Percentiles rank a stretch among this genome's conserved stretches.
phyloP scores from a whole-genome alignment of 2,888 invertebrate genomes.

The Lycia hirtaria region DNA sequence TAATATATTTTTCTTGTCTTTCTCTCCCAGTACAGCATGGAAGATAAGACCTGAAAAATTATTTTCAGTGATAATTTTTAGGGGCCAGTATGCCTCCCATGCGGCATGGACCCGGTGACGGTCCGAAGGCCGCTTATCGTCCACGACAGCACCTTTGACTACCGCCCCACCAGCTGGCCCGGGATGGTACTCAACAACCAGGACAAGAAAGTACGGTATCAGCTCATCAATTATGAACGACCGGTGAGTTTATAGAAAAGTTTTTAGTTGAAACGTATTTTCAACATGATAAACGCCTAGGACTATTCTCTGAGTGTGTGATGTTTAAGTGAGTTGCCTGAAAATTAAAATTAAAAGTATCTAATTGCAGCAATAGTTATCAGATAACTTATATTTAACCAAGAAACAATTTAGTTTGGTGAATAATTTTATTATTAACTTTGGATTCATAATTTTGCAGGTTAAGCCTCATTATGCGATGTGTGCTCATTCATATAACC shows the following conservation, averaged over 20 bases:
- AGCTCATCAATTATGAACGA: constrained; percentile 72
- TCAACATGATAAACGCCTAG: too few relatives aligned
- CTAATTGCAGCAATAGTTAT: too few relatives aligned
- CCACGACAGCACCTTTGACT: constrained; percentile 77
- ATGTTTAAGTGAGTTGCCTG: too few relatives aligned
- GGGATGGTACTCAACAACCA: constrained; percentile 76
- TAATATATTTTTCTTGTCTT: too few relatives aligned
- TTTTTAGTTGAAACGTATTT: too few relatives aligned
- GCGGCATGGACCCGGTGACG: constrained; percentile 75
- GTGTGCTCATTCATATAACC: constrained; percentile 66
- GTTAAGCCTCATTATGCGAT: constrained; percentile 67
- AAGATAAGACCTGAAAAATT: neutral
- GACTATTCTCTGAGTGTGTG: too few relatives aligned
- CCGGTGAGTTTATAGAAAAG: constrained; percentile 66
- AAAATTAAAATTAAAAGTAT: too few relatives aligned
- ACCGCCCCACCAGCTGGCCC: constrained; percentile 76
- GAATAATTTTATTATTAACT: constrained; percentile 2
- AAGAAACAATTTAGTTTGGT: too few relatives aligned
- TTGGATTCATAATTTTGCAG: constrained; percentile 44
- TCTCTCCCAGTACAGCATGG: too few relatives aligned
- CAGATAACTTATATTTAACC: too few relatives aligned
- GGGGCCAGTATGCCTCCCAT: constrained; percentile 71
- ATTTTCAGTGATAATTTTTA: constrained; percentile 39
- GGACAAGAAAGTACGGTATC: constrained; percentile 77
- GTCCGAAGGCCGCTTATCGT: constrained; percentile 75